phyloP scores from a whole-genome alignment of 2,797 vertebrate species.

The Otolemur crassicaudatus region DNA sequence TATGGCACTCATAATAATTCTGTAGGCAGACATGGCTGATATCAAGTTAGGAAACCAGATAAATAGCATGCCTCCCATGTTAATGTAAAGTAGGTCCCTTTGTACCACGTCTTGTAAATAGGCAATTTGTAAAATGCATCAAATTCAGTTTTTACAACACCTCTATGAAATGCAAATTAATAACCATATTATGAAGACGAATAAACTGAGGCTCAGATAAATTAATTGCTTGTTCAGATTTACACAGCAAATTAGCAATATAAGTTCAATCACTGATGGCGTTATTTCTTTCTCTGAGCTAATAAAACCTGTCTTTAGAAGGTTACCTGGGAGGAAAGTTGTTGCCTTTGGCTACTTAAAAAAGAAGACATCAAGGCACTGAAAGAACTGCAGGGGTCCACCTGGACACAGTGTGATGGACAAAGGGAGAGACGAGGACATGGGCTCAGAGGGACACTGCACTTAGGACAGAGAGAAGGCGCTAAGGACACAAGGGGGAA shows the following conservation, averaged over 20 bases:
- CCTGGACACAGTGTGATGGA: not conserved
- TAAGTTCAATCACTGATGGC: not conserved
- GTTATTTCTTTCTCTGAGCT: not conserved
- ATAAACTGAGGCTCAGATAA: not conserved
- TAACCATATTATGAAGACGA: not conserved
- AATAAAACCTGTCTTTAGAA: not conserved
- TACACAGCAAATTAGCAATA: not conserved
- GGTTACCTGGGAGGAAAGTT: not conserved
- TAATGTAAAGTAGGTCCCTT: not conserved
- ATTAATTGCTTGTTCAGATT: not conserved
- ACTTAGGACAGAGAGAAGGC: not conserved
- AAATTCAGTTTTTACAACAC: not conserved
- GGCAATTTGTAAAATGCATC: not conserved
- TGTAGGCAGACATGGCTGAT: not conserved
- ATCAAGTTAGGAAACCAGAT: not conserved
- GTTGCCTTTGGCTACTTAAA: not conserved
- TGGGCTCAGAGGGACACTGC: not conserved
- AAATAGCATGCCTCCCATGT: not conserved
- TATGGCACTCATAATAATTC: not conserved
- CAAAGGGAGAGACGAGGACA: not conserved
- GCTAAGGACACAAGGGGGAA: not conserved
- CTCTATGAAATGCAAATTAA: not conserved
- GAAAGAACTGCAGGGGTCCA: not conserved
- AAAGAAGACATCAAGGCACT: not conserved
- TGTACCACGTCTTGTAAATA: not conserved